Evolutionary conservation across 2,888 invertebrate genomes (phyloP), one percentile per base, ranked within the genome.

Genomic region (Meteorus cinctellus): DNA sequence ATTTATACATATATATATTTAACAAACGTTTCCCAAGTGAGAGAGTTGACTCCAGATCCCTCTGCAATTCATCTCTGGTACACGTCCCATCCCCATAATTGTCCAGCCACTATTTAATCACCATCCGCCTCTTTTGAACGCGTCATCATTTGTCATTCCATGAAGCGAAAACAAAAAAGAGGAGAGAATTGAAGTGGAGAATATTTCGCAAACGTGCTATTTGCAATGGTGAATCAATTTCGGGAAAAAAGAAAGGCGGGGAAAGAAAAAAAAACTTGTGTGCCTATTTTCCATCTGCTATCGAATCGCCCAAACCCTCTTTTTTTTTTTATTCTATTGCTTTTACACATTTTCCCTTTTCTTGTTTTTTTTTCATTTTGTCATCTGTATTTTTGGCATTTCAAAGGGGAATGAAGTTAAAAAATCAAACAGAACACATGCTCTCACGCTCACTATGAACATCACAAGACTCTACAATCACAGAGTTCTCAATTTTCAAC

Each of bases 21-120:
- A 41, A 41, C 55, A 55, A 55, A 55, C 19, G 55, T 55, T 55
- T 55, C 55, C 55, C 55, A 55, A 55, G 19, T 55, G 55, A 55
- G 8, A 10, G 55, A 55, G 55, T 8, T 41, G 41, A 55, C 19
- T 55, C 55, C 19, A 19, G 55, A 55, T 55, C 55, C 55, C 19
- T 8, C n/a, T 19, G 55, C 19, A 19, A 55, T 55, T 19, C 19
- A 55, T 55, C n/a, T 8, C 19, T 55, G 19, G n/a, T 55, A 19
- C 19, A 19, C 6, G 19, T 19, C n/a, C n/a, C 19, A 19, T 19
- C 19, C 19, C n/a, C 55, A 55, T 55, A 19, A 55, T 55, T 16
- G 5, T 2, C 55, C 8, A 19, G n/a, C 55, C 19, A 55, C 55
- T 8, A 55, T 55, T 55, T 55, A 55, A 55, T 55, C 55, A 55